Evolutionary conservation across 2,797 vertebrate genomes (phyloP).

Genomic region (Scolopax bukidnonensis): DNA sequence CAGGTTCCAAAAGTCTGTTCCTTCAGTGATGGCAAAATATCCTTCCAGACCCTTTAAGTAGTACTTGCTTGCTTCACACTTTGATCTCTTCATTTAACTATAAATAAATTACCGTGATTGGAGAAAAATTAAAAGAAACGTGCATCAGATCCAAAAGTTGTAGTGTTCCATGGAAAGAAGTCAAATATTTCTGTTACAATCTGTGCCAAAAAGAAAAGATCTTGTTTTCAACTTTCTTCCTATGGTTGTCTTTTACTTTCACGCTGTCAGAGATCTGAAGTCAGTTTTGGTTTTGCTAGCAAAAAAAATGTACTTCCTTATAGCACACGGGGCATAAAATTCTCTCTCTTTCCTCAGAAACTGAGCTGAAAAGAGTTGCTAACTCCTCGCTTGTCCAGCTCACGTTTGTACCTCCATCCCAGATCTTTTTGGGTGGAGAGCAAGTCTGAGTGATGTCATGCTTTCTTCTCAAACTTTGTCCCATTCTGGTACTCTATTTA

Average conservation of each 20-base stretch:
- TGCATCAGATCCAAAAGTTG: background rate
- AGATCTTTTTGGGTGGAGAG: constrained; percentile 80
- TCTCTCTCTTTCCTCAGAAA: background rate
- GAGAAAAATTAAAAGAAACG: background rate
- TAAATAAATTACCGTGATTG: background rate
- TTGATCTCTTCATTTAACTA: background rate
- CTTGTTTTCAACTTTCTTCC: background rate
- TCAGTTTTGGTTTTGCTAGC: background rate
- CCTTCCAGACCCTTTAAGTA: background rate
- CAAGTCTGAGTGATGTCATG: constrained; percentile 85
- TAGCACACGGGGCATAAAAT: background rate
- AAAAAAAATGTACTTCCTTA: background rate
- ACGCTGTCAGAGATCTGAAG: background rate
- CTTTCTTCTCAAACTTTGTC: constrained; percentile 74
- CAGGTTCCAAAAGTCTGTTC: background rate
- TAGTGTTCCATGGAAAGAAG: background rate
- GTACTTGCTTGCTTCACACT: background rate
- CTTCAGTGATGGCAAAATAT: background rate
- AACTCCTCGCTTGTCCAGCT: background rate
- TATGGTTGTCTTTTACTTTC: background rate
- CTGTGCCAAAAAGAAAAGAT: background rate
- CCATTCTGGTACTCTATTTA: constrained; percentile 75
- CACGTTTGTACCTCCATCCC: constrained; percentile 66
- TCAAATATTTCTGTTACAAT: background rate
- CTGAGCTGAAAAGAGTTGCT: background rate